Base-by-base conservation (phyloP, 2,888 invertebrate genomes). In the Eupelmus urozonus region DNA sequence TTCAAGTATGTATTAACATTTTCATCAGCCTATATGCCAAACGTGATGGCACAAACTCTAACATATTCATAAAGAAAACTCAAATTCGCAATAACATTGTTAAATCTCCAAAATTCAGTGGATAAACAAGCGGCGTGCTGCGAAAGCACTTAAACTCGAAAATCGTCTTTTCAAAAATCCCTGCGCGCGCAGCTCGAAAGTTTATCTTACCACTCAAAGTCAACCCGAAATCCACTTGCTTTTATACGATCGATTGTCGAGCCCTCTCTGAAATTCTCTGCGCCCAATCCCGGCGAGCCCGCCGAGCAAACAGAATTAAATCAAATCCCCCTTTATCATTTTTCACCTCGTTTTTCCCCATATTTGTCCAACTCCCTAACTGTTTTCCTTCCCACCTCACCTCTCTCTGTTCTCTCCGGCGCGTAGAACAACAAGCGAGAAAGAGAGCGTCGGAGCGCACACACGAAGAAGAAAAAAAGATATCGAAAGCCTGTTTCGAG, bases 401-500 rank as follows among this genome's bases (percentile, higher is more conserved):
- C 3, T 7, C 53, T 5, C 51, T 1, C 27, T 25, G n/a, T 20
- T 65, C 20, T 42, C 20, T 57, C 27, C 1, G 23, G 34, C n/a
- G n/a, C 34, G 34, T 5, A 34, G 34, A 9, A 16, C 45, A 13
- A 45, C 16, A 45, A 13, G 25, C 11, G 49, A 49, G 23, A 49
- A 7, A 42, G 42, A 25, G 13, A 42, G 25, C 40, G 16, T 0
- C 27, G 7, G 67, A 49, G 2, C n/a, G n/a, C n/a, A n/a, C n/a
- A 65, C 34, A 34, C 16, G n/a, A 55, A 55, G 29, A 63, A 16
- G 42, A 51, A 59, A 57, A 29, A 65, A 49, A 51, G 62, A 45
- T 49, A 60, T 53, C 53, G 34, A 73, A 60, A 73, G 63, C 63
- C 73, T 66, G 66, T 71, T 73, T 73, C 25, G 63, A 73, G 57